A percentile compares a stretch with the other conserved stretches of the same genome.
These are phyloP conservation scores for Muntiacus reevesi DNA, from an alignment of 2,113 vertebrate genomes.

Conservation along the genomic window DNA sequence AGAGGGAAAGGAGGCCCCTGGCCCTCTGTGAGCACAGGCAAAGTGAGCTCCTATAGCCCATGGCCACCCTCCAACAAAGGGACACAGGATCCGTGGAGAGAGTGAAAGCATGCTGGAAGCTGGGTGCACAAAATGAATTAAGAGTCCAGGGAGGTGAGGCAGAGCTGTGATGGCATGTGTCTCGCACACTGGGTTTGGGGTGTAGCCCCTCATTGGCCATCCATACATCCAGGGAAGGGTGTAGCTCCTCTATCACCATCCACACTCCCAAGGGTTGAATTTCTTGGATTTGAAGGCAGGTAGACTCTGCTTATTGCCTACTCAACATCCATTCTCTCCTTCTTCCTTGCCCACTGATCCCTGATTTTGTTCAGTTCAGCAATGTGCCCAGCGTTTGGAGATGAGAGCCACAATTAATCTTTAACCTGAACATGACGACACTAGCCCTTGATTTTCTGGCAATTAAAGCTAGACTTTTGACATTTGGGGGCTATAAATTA, in stretches of 20 bases:
- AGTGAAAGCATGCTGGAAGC: background rate
- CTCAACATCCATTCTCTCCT: background rate
- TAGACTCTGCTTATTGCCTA: background rate
- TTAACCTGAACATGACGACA: background rate
- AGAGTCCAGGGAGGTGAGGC: too few species aligned
- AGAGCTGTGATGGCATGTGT: accelerated
- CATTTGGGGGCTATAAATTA: background rate
- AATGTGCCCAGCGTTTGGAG: background rate
- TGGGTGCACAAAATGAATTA: background rate
- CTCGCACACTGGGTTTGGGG: background rate
- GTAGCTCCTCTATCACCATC: background rate
- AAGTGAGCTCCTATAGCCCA: background rate
- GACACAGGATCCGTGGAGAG: background rate
- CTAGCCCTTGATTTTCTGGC: background rate
- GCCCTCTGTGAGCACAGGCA: background rate
- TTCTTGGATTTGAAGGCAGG: background rate
- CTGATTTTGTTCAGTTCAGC: background rate
- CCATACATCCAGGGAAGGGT: background rate
- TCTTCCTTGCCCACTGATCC: background rate
- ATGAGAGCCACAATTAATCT: background rate
- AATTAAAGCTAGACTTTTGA: background rate
- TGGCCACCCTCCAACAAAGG: background rate
- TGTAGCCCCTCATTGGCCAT: background rate
- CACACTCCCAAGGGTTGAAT: background rate
- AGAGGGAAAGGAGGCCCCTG: background rate